phyloP scores from a whole-genome alignment of 2,888 invertebrate genomes.

The Tanytarsus gracilentus region DNA sequence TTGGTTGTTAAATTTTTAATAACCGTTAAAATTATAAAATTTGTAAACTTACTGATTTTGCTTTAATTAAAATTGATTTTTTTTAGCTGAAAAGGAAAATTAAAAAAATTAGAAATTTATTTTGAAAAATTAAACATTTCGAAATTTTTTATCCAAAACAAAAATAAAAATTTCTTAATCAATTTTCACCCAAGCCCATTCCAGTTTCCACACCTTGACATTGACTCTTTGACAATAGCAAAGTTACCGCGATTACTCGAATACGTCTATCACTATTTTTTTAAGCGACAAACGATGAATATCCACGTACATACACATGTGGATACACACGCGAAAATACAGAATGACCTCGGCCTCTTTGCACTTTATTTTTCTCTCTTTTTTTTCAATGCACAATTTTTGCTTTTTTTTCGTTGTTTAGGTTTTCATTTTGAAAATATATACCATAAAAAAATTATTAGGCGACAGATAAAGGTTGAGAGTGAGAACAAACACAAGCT shows the following conservation, averaged over 20 bases:
- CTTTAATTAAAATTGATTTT: too few species aligned
- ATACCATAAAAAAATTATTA: slow-evolving; percentile 25
- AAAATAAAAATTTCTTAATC: too few species aligned
- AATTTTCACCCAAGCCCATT: background rate
- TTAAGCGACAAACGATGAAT: too few species aligned
- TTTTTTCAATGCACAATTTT: slow-evolving; percentile 27
- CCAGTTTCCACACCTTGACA: too few species aligned
- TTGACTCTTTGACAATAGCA: slow-evolving; percentile 28
- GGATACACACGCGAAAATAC: slow-evolving; percentile 19
- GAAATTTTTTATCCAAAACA: too few species aligned
- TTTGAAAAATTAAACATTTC: too few species aligned
- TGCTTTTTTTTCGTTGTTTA: background rate
- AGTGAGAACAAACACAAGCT: background rate
- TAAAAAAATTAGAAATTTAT: too few species aligned
- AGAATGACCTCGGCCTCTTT: slow-evolving; percentile 27
- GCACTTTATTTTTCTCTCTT: slow-evolving; percentile 27
- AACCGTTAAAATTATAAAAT: too few species aligned
- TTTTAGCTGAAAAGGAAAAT: too few species aligned
- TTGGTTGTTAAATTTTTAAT: too few species aligned
- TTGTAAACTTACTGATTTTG: too few species aligned
- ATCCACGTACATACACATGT: slow-evolving; percentile 24
- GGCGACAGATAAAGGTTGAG: slow-evolving; percentile 26
- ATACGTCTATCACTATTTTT: too few species aligned
- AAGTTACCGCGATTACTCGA: slow-evolving; percentile 11
- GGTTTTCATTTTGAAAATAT: background rate